Conservation (phyloP, 2,113 vertebrate species). For the Edolisoma coerulescens region DNA sequence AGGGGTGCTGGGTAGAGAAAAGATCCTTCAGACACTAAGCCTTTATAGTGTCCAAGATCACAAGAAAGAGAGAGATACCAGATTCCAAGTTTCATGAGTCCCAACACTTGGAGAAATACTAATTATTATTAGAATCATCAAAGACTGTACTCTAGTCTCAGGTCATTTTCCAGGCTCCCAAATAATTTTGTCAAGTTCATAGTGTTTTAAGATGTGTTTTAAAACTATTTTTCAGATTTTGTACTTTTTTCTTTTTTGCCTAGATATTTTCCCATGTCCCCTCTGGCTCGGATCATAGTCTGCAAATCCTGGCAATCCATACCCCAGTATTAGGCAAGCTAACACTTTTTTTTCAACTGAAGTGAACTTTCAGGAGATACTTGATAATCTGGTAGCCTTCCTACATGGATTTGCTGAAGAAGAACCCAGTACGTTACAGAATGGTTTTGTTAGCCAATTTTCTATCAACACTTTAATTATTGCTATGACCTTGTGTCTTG, state of each 20-base stretch:
- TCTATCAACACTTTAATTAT: background rate
- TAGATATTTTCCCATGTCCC: background rate
- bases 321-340: background rate
- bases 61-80: background rate
- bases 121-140: background rate
- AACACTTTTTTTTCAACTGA: background rate
- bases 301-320: background rate
- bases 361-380: background rate
- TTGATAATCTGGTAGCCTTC: background rate
- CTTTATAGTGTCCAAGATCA: background rate
- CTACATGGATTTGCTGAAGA: background rate
- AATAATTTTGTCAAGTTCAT: background rate
- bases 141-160: background rate
- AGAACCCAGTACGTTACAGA: background rate
- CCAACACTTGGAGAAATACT: background rate
- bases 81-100: background rate
- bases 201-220: background rate
- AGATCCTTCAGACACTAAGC: background rate
- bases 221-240: background rate
- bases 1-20: background rate
- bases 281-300: background rate
- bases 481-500: background rate
- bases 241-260: background rate
- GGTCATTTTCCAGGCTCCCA: background rate
- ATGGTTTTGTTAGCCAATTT: background rate